Conservation (phyloP, 2,888 invertebrate genomes). For the Lochmaea crataegi region DNA sequence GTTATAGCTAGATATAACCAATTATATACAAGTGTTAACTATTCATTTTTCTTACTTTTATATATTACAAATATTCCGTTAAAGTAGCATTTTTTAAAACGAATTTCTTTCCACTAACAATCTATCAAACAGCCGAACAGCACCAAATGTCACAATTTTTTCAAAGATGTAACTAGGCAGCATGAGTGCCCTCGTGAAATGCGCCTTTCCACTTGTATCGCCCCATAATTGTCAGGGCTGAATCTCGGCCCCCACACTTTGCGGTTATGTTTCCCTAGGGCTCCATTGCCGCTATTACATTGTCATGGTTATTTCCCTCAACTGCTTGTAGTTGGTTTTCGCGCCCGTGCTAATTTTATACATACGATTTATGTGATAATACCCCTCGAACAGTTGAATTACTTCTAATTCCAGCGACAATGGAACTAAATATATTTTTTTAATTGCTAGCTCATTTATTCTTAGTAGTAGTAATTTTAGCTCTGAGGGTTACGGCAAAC, state of each 20-base stretch:
- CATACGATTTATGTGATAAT: conserved; percentile 44
- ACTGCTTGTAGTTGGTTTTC: conserved; percentile 38
- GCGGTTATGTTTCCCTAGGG: conserved; percentile 64
- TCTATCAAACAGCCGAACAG: background rate
- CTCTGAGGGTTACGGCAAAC: background rate
- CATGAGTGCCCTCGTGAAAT: conserved; percentile 43
- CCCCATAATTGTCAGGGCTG: conserved; percentile 61
- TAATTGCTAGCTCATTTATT: background rate
- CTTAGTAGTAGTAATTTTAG: background rate
- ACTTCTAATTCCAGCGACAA: conserved; percentile 16
- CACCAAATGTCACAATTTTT: conserved; percentile 39
- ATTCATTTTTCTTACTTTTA: background rate
- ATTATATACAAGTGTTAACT: no score
- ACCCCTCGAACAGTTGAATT: conserved; percentile 18
- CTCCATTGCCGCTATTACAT: conserved; percentile 64
- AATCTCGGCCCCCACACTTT: conserved; percentile 60
- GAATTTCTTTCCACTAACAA: conserved; percentile 12
- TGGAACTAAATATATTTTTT: background rate
- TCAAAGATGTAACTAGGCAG: conserved; percentile 16
- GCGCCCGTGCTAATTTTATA: conserved; percentile 45
- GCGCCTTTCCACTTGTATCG: conserved; percentile 52
- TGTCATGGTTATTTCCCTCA: conserved; percentile 53
- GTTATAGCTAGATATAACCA: no score
- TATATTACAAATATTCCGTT: background rate
- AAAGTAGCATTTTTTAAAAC: background rate